A percentile compares a stretch with the other conserved stretches of the same genome.
Evolutionary conservation across 1,140 invertebrate genomes (phyloP).

Genomic region (Oppia nitens): DNA sequence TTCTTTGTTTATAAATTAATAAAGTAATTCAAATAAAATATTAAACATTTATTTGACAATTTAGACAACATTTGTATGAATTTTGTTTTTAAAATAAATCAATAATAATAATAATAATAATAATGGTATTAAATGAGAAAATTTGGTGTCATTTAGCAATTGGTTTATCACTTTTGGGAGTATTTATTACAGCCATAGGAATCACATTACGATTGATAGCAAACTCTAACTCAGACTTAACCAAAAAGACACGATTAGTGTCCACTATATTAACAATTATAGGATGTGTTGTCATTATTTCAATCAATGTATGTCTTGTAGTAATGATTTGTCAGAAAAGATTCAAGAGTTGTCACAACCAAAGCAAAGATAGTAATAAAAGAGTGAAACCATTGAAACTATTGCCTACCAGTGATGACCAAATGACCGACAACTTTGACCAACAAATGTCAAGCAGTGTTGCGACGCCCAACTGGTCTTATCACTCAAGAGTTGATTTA

Average conservation of each 20-base stretch:
- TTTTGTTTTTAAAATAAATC: no score
- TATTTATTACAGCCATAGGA: background rate
- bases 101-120: no score
- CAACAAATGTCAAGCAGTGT: background rate
- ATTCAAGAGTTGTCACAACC: background rate
- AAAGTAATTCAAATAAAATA: no score
- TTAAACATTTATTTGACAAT: no score
- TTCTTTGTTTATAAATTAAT: no score
- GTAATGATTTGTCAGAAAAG: background rate
- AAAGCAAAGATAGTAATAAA: background rate
- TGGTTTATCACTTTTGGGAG: background rate
- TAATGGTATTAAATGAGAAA: background rate
- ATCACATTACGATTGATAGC: background rate
- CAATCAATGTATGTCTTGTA: background rate
- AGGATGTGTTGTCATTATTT: background rate
- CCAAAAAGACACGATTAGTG: background rate
- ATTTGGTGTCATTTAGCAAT: background rate
- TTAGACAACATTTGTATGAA: no score
- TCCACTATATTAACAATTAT: background rate
- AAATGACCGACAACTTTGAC: background rate
- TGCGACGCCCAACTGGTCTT: background rate
- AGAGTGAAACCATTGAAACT: background rate
- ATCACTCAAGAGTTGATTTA: background rate
- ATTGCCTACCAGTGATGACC: background rate
- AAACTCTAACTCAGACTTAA: background rate